phyloP scores from a whole-genome alignment of 2,113 vertebrate genomes.

The Corythornis cristatus region DNA sequence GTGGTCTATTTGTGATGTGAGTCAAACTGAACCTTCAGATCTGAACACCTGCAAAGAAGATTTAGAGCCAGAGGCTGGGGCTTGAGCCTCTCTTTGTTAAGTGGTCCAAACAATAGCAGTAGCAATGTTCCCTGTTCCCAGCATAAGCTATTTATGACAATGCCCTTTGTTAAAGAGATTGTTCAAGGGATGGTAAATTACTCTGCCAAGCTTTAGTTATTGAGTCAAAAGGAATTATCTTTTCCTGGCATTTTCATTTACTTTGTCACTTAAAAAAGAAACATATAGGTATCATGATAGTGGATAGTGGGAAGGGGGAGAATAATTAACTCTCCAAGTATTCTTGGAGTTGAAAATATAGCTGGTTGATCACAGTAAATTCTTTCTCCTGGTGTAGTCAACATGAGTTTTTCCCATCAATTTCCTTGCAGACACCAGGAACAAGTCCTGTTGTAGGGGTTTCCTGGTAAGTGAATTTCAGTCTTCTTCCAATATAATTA shows the following conservation, averaged over 20 bases:
- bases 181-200: constrained; percentile 61
- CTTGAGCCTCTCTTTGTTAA: constrained; percentile 54
- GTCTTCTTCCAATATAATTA: neutral
- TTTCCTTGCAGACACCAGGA: neutral
- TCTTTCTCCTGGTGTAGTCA: neutral
- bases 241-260: constrained; percentile 76
- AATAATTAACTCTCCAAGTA: constrained; percentile 23
- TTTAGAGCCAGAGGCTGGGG: constrained; percentile 26
- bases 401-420: neutral
- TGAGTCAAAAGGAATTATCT: constrained; percentile 54
- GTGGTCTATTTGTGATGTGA: neutral
- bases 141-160: constrained; percentile 55
- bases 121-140: constrained; percentile 62
- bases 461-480: constrained; percentile 21
- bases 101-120: constrained; percentile 46
- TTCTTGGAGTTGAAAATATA: neutral
- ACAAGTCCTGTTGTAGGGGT: neutral
- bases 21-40: neutral
- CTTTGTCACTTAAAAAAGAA: constrained; percentile 65
- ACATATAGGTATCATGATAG: constrained; percentile 44
- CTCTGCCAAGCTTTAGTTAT: constrained; percentile 64
- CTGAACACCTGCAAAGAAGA: constrained; percentile 61
- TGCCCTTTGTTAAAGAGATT: constrained; percentile 62
- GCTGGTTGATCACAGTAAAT: neutral
- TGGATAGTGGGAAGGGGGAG: constrained; percentile 40